These are phyloP conservation scores for Tetragonula carbonaria DNA, from an alignment of 2,888 invertebrate species.

Conservation along the genomic window DNA sequence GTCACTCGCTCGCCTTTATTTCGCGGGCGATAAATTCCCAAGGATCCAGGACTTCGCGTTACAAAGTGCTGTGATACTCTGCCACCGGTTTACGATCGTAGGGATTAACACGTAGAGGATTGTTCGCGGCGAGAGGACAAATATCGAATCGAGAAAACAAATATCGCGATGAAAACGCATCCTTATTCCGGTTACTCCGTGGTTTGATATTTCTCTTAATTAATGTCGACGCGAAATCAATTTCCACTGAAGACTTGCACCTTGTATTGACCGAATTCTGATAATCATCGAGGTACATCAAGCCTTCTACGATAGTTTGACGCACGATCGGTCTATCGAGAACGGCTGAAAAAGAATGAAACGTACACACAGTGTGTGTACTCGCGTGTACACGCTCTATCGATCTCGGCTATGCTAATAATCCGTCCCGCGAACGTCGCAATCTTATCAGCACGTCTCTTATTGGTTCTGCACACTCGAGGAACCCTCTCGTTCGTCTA, in stretches of 20 bases:
- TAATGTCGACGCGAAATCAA: constrained; percentile 1
- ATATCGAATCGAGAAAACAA: background rate
- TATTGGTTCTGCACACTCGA: constrained; percentile 52
- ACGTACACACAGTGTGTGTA: background rate
- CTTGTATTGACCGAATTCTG: background rate
- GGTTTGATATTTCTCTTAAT: constrained; percentile 8
- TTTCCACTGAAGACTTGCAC: constrained; percentile 8
- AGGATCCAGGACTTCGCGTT: constrained; percentile 29
- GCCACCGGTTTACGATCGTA: background rate
- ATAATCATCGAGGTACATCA: constrained; percentile 11
- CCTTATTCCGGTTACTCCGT: background rate
- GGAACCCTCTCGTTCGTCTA: constrained; percentile 13
- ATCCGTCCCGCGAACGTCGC: constrained; percentile 49
- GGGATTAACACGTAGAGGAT: too few relatives aligned
- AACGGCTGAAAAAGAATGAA: background rate
- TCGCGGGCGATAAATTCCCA: constrained; percentile 47
- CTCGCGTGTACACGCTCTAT: constrained; percentile 7
- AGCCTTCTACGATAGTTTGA: background rate
- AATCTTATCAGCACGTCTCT: constrained; percentile 72
- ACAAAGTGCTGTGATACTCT: constrained; percentile 23
- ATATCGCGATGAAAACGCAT: too few relatives aligned
- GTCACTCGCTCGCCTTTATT: constrained; percentile 37
- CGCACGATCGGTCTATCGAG: background rate
- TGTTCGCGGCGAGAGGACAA: too few relatives aligned
- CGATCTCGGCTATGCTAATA: constrained; percentile 65